Conservation (phyloP, 2,113 vertebrate species). For the Okapia johnstoni region DNA sequence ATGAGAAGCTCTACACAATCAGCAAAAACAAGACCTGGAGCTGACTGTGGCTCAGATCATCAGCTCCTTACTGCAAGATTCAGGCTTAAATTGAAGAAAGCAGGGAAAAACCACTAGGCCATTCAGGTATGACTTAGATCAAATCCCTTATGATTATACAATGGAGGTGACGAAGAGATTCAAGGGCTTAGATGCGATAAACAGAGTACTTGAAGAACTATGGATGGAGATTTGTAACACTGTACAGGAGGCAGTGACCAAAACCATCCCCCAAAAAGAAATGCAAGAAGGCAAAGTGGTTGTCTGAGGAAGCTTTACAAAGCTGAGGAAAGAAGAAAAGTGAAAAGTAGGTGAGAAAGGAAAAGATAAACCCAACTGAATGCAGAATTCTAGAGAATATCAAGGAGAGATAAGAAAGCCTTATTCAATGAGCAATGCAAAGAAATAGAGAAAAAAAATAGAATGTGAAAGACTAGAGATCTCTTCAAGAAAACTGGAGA, state of each 20-base stretch:
- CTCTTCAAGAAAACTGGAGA: not conserved
- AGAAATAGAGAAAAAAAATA: not conserved
- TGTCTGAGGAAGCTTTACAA: not conserved
- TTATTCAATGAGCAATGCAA: not conserved
- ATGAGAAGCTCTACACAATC: not conserved
- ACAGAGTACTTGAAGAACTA: not conserved
- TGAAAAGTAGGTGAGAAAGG: not conserved
- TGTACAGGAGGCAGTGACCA: not conserved
- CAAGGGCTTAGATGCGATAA: not conserved
- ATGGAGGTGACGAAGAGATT: not conserved
- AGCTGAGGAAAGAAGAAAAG: not conserved
- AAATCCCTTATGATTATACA: not conserved
- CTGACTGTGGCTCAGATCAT: not conserved
- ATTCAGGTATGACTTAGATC: not conserved
- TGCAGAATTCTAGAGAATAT: not conserved
- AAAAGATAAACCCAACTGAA: not conserved
- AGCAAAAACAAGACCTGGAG: not conserved
- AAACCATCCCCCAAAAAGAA: not conserved
- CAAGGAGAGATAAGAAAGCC: not conserved
- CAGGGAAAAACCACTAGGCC: not conserved
- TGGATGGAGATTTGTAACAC: fast-evolving
- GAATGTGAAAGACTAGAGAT: not conserved
- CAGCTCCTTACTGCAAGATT: not conserved
- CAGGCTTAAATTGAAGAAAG: not conserved
- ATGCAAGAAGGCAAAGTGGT: not conserved